These are phyloP conservation scores for Heliconius hermathena DNA, from an alignment of 1,140 invertebrate species.

Conservation along the genomic window DNA sequence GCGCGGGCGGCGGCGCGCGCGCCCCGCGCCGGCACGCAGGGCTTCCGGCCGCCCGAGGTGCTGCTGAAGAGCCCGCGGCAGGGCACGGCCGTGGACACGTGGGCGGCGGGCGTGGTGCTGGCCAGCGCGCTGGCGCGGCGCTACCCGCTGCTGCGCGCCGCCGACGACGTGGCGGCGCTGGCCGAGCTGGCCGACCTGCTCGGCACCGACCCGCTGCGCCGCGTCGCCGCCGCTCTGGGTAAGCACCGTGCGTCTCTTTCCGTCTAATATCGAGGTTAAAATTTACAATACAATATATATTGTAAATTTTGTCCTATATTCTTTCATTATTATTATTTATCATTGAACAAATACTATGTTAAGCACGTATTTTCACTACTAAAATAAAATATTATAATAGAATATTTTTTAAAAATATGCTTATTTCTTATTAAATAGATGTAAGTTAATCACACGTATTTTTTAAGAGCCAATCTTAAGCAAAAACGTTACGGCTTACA, in stretches of 20 bases:
- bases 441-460: too few relatives aligned
- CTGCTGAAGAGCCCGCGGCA: constrained; percentile 56
- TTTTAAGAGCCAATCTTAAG: too few relatives aligned
- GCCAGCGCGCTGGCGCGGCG: constrained; percentile 88
- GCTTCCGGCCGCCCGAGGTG: constrained; percentile 93
- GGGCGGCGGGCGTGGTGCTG: constrained; percentile 94
- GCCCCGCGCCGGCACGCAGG: constrained; percentile 90
- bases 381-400: too few relatives aligned
- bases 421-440: too few relatives aligned
- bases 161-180: constrained; percentile 89
- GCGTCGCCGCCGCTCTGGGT: constrained; percentile 88
- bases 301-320: too few relatives aligned
- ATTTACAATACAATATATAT: too few relatives aligned
- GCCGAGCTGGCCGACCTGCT: constrained; percentile 93
- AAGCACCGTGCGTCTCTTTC: constrained; percentile 29
- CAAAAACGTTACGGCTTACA: too few relatives aligned
- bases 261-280: too few relatives aligned
- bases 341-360: too few relatives aligned
- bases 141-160: constrained; percentile 92
- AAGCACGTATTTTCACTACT: too few relatives aligned
- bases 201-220: constrained; percentile 86
- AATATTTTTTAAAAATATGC: too few relatives aligned
- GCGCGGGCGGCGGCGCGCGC: constrained; percentile 84
- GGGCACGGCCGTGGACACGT: constrained; percentile 90
- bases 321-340: too few relatives aligned